Evolutionary conservation across 2,888 invertebrate species (phyloP), one percentile per base, ranked within the genome.

Genomic region (Ophion obscuratus): DNA sequence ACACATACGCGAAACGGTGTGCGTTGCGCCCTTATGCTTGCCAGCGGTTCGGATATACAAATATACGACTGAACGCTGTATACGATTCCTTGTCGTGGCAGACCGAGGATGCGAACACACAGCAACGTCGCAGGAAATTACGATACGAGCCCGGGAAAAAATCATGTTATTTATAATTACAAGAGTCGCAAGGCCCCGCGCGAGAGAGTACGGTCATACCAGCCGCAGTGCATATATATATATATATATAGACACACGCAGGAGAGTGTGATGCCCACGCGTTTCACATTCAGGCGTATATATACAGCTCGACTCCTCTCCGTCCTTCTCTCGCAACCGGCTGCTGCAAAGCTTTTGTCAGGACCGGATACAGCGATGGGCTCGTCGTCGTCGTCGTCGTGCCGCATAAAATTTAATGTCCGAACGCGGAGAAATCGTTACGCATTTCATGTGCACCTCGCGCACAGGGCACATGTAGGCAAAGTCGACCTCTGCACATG

Each of bases 131-230:
- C 75, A 66, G 36, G 79, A 79, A 85, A 85, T 85, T 85, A 76
- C 85, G 81, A 82, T 85, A 79, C 70, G 78, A 59, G 70, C 57
- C 44, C 57, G n/a, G 57, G n/a, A 67, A 79, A 81, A 83, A 85
- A 73, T 85, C 83, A 74, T 83, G 76, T 78, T 81, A 81, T 85
- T 81, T 85, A 85, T 82, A 83, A 85, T 84, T 84, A 81, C 78
- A 86, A 84, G 78, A 79, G 75, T 85, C 82, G 78, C 85, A 57
- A 80, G 79, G 73, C 80, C 73, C 57, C 73, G 79, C 57, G 27
- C 40, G 40, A 53, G 53, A 36, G 64, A 36, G 36, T 20, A 53
- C 77, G 40, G 24, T 7, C 59, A 67, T 76, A 61, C 61, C 24
- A 57, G 44, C 76, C 20, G 10, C 76, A 47, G 24, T 64, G 44